Percentiles rank a stretch among this genome's conserved stretches.
Evolutionary conservation across 2,113 vertebrate species (phyloP).

Genomic region (Oreotrochilus melanogaster): DNA sequence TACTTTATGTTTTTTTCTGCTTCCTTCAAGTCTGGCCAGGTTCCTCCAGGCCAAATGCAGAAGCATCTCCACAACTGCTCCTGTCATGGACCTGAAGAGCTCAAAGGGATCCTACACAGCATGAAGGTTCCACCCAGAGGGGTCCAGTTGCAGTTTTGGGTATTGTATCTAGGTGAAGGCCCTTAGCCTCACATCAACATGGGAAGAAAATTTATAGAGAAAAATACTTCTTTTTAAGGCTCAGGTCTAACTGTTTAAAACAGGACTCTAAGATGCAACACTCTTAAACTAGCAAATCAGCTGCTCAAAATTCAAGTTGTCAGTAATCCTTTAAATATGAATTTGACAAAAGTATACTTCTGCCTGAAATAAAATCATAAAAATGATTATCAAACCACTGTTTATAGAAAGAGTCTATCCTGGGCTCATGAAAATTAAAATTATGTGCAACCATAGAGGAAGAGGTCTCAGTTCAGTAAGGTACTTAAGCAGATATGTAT

Average conservation of each 20-base stretch:
- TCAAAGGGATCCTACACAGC: neutral
- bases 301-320: neutral
- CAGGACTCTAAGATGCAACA: neutral
- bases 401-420: neutral
- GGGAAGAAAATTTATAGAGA: neutral
- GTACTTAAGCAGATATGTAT: neutral
- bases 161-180: neutral
- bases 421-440: neutral
- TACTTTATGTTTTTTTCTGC: neutral
- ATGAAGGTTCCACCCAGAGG: neutral
- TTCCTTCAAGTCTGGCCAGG: neutral
- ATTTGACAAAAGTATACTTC: neutral
- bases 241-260: neutral
- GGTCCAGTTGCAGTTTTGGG: neutral
- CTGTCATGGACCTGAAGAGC: neutral
- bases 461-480: neutral
- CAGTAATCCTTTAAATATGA: neutral
- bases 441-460: neutral
- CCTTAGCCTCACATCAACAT: neutral
- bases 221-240: neutral
- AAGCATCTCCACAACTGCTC: neutral
- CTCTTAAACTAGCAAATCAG: neutral
- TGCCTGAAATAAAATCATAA: neutral
- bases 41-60: neutral
- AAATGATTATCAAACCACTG: neutral